Base-by-base conservation (phyloP, 2,797 vertebrate genomes). In the Acestrorhynchus altus region DNA sequence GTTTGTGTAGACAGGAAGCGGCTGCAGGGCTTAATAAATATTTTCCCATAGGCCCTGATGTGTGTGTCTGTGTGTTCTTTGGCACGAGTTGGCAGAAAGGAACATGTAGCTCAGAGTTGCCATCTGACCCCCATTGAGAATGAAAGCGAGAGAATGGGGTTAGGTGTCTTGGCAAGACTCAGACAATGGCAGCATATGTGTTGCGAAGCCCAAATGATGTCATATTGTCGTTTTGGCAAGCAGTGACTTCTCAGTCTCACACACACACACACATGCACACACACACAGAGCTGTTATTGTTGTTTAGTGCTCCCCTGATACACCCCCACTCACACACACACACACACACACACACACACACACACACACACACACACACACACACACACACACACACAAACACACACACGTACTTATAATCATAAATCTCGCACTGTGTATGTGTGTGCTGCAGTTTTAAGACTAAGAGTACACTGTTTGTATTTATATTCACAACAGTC, bases 221-320 rank as follows among this genome's bases (percentile, higher is more conserved):
- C 90, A 88, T 89, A 90, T 90, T 84, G 80, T 84, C 87, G 83
- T 88, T 89, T 86, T 88, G 82, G 83, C 82, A 86, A 85, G 89
- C 59, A 24, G 47, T 9, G 56, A 83, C 86, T 88, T 91, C 86
- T 90, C 89, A 84, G 85, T 82, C 80, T 73, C 88, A 85, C 82
- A 76, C 63, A 61, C 51, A 79, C 77, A 63, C 79, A 86, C 80
- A 74, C 88, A 85, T 81, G 76, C 79, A 74, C 88, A 85, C 82
- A 76, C 63, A 61, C 51, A 79, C 77, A 63, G 77, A 67, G 70
- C 68, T 75, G 77, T 74, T 73, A 81, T 81, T 77, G 76, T 64
- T 72, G 77, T 77, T 79, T 71, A 78, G 66, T 65, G 73, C 70
- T 80, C 80, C 80, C 80, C 49, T 65, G 77, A 75, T 72, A 70